phyloP scores from a whole-genome alignment of 92 coral and sea anemone species.

The Palythoa heliodiscus region DNA sequence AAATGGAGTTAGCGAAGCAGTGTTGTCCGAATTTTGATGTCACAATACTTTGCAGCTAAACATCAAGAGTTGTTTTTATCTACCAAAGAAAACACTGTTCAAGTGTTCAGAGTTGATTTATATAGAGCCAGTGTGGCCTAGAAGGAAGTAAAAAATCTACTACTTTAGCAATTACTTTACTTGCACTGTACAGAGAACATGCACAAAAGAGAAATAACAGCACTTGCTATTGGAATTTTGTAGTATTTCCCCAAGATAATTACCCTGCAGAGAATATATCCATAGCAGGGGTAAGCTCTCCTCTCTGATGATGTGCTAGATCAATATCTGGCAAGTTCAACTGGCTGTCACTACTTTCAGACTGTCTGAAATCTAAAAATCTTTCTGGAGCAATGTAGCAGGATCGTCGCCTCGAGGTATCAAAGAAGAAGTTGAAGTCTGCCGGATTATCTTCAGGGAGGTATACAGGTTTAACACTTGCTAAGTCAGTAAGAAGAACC shows the following conservation, averaged over 20 bases:
- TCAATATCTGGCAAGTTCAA: slow-evolving; percentile 84
- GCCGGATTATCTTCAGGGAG: slow-evolving; percentile 99
- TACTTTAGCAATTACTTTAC: not conserved
- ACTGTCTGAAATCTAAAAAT: slow-evolving; percentile 84
- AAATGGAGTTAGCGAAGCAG: no score
- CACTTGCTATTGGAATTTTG: not conserved
- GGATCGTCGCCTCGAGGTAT: slow-evolving; percentile 95
- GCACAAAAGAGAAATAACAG: not conserved
- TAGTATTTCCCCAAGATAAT: not conserved
- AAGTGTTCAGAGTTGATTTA: no score
- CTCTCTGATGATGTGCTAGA: slow-evolving; percentile 74
- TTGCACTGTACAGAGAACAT: not conserved
- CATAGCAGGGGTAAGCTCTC: slow-evolving; percentile 90
- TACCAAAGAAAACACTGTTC: no score
- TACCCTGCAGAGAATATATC: slow-evolving; percentile 97
- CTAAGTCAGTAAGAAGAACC: slow-evolving; percentile 91
- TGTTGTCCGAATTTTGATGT: no score
- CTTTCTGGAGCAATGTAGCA: slow-evolving; percentile 98
- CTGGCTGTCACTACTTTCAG: slow-evolving; percentile 62
- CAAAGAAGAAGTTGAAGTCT: slow-evolving; percentile 96
- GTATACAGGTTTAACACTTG: slow-evolving; percentile 90
- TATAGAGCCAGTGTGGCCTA: no score
- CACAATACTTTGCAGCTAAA: no score
- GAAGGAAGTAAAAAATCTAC: no score
- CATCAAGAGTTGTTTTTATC: no score